These are phyloP conservation scores for Acanthurus leucopareius DNA, from an alignment of 2,797 vertebrate genomes.

Conservation along the genomic window DNA sequence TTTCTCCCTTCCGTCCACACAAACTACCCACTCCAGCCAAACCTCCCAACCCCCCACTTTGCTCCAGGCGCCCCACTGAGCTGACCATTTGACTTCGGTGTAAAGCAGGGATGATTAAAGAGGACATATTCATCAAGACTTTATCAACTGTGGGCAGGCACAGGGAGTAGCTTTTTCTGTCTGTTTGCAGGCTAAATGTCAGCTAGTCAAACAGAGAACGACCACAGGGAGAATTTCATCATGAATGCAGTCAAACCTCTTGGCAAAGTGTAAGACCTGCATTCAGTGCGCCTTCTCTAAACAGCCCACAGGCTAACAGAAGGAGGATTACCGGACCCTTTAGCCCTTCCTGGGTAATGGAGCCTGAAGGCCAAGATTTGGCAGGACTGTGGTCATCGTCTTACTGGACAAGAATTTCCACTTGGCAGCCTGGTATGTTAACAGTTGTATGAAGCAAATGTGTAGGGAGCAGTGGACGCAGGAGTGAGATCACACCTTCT, in stretches of 20 bases:
- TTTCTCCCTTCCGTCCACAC: background rate
- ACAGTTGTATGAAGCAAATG: slow-evolving; percentile 53
- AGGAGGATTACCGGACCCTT: slow-evolving; percentile 58
- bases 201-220: slow-evolving; percentile 16
- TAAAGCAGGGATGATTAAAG: slow-evolving; percentile 27
- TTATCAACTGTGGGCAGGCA: slow-evolving; percentile 24
- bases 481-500: slow-evolving; percentile 31
- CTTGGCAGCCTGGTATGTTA: slow-evolving; percentile 65
- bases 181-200: slow-evolving; percentile 15
- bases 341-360: slow-evolving; percentile 38
- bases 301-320: slow-evolving; percentile 47
- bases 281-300: slow-evolving; percentile 33
- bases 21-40: background rate
- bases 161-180: background rate
- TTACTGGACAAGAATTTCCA: slow-evolving; percentile 76
- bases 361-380: slow-evolving; percentile 50
- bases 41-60: background rate
- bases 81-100: slow-evolving; percentile 24
- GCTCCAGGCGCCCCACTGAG: slow-evolving; percentile 18
- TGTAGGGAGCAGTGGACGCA: slow-evolving; percentile 16
- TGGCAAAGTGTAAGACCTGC: slow-evolving; percentile 17
- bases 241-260: slow-evolving; percentile 16
- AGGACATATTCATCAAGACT: slow-evolving; percentile 31
- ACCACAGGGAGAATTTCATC: slow-evolving; percentile 24
- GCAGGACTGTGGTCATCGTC: slow-evolving; percentile 64